Conservation (phyloP, 2,888 invertebrate genomes). For the Drosophila neutralis region DNA sequence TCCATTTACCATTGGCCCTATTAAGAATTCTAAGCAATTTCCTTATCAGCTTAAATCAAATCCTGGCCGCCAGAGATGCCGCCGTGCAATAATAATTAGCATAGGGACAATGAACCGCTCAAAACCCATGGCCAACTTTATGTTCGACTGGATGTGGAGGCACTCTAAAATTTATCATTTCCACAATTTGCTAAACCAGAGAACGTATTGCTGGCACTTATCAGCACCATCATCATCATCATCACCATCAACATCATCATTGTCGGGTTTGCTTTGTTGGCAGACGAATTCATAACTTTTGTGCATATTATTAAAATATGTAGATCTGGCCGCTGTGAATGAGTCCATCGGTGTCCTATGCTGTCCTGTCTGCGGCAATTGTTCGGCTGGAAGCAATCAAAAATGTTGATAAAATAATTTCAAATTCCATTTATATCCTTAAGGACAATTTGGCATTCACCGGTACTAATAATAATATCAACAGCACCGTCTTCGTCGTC, state of each 20-base stretch:
- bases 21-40: slow-evolving; percentile 75
- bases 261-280: slow-evolving; percentile 38
- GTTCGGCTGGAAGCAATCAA: slow-evolving; percentile 81
- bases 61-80: slow-evolving; percentile 61
- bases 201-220: slow-evolving; percentile 65
- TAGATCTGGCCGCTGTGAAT: slow-evolving; percentile 61
- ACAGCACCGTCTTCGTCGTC: slow-evolving; percentile 39
- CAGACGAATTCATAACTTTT: slow-evolving; percentile 74
- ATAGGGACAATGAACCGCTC: slow-evolving; percentile 44
- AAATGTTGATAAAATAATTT: slow-evolving; percentile 82
- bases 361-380: slow-evolving; percentile 56
- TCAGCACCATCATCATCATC: slow-evolving; percentile 20
- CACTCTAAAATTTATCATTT: slow-evolving; percentile 66
- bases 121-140: slow-evolving; percentile 24
- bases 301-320: slow-evolving; percentile 72
- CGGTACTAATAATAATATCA: slow-evolving; percentile 80
- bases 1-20: slow-evolving; percentile 65
- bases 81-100: slow-evolving; percentile 74
- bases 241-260: slow-evolving; percentile 5
- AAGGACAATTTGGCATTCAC: slow-evolving; percentile 81
- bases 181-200: slow-evolving; percentile 25
- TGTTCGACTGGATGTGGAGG: neutral
- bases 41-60: slow-evolving; percentile 78
- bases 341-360: slow-evolving; percentile 33
- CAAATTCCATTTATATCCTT: slow-evolving; percentile 80